These are phyloP conservation scores for Notamacropus eugenii DNA, from an alignment of 2,797 vertebrate species.

Conservation along the genomic window DNA sequence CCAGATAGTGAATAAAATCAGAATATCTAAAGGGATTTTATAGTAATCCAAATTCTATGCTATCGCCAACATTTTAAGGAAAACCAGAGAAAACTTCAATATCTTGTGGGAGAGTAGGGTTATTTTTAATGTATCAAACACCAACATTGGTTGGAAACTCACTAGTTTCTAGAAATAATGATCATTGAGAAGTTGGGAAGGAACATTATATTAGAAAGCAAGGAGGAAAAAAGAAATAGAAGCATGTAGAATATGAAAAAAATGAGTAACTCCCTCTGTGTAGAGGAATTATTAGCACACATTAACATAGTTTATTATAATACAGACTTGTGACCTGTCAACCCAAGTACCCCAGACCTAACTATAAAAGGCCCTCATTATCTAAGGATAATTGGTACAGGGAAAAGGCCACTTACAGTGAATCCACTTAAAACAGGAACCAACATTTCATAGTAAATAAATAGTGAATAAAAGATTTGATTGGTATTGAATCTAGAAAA, in stretches of 20 bases:
- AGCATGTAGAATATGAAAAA: not conserved
- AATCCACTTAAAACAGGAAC: not conserved
- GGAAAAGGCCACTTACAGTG: not conserved
- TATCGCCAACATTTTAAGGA: not conserved
- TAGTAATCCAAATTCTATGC: not conserved
- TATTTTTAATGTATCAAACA: not conserved
- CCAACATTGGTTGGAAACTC: not conserved
- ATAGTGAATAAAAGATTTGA: not conserved
- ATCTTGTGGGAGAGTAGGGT: not conserved
- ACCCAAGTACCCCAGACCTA: not conserved
- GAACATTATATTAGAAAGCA: not conserved
- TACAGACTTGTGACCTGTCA: not conserved
- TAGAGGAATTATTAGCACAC: not conserved
- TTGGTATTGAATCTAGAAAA: not conserved
- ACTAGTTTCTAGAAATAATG: not conserved
- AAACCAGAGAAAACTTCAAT: not conserved
- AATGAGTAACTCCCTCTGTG: not conserved
- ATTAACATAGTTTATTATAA: not conserved
- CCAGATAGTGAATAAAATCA: not conserved
- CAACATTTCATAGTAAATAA: not conserved
- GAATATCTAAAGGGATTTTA: not conserved
- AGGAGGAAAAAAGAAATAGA: not conserved
- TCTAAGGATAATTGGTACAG: not conserved
- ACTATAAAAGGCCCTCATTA: not conserved
- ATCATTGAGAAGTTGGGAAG: not conserved